Evolutionary conservation across 2,797 vertebrate genomes (phyloP).

Genomic region (Megalops cyprinoides): DNA sequence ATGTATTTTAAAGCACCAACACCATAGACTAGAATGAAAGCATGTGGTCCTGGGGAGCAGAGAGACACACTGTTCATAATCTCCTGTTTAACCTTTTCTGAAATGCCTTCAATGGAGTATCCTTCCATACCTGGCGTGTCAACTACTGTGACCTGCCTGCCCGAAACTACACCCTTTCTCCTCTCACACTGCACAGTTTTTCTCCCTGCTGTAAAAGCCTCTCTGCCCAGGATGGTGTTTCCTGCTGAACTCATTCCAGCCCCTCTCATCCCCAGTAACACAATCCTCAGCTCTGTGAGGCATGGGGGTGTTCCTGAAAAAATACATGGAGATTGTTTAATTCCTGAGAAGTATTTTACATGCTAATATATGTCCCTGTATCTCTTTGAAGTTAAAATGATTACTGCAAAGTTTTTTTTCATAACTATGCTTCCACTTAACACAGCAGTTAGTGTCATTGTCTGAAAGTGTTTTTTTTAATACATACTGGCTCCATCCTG

Average conservation of each 20-base stretch:
- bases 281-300: slow-evolving; percentile 7
- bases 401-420: too few species aligned
- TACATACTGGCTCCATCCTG: too few species aligned
- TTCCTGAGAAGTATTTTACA: too few species aligned
- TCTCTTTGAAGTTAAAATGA: too few species aligned
- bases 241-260: neutral
- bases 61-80: neutral
- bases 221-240: too few species aligned
- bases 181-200: neutral
- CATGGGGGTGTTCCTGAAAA: slow-evolving; percentile 11
- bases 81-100: neutral
- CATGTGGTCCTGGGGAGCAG: neutral
- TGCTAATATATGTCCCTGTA: too few species aligned
- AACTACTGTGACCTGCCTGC: slow-evolving; percentile 14
- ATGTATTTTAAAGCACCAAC: neutral
- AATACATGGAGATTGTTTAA: too few species aligned
- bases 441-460: too few species aligned
- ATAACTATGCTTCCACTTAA: too few species aligned
- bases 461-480: too few species aligned
- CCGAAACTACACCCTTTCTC: neutral
- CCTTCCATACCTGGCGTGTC: slow-evolving; percentile 9
- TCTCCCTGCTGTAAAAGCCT: neutral
- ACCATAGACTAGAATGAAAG: neutral
- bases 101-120: neutral
- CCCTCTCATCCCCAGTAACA: neutral